Evolutionary conservation across 2,797 vertebrate genomes (phyloP).

Genomic region (Falco berigora): DNA sequence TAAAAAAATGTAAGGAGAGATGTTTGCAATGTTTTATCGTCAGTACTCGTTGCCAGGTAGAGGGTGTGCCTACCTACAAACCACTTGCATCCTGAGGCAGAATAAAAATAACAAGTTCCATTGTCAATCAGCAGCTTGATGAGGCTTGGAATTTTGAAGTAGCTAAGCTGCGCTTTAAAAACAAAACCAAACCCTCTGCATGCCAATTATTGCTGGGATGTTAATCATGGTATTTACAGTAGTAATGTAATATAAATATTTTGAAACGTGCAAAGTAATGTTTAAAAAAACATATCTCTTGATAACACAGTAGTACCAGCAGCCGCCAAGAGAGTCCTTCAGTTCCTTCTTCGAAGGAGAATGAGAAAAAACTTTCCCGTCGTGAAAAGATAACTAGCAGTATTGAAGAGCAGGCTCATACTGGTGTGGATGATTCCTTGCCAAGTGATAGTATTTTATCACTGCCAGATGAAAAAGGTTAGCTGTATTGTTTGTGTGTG

Average conservation of each 20-base stretch:
- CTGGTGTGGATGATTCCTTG: constrained; percentile 79
- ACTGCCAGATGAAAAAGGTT: constrained; percentile 87
- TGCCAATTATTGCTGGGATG: not conserved
- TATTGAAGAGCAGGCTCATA: constrained; percentile 81
- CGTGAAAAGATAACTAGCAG: constrained; percentile 73
- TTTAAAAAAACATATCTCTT: not conserved
- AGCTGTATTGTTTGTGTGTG: not conserved
- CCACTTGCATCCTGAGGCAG: not conserved
- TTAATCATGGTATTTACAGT: not conserved
- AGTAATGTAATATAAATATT: not conserved
- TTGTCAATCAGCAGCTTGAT: not conserved
- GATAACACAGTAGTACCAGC: constrained; percentile 71
- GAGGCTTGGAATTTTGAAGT: not conserved
- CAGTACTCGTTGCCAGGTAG: not conserved
- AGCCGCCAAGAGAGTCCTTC: constrained; percentile 76
- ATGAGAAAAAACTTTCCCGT: constrained; percentile 59
- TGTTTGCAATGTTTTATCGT: not conserved
- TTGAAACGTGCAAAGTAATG: not conserved
- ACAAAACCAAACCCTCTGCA: not conserved
- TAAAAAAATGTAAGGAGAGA: not conserved
- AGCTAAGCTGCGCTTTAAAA: not conserved
- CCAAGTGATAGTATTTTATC: constrained; percentile 80
- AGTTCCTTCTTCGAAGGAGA: constrained; percentile 64
- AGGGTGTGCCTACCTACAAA: not conserved
- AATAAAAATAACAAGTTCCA: not conserved